A percentile compares a stretch with the other conserved stretches of the same genome.
These are phyloP conservation scores for Probosciger aterrimus DNA, from an alignment of 2,113 vertebrate genomes.

Conservation along the genomic window DNA sequence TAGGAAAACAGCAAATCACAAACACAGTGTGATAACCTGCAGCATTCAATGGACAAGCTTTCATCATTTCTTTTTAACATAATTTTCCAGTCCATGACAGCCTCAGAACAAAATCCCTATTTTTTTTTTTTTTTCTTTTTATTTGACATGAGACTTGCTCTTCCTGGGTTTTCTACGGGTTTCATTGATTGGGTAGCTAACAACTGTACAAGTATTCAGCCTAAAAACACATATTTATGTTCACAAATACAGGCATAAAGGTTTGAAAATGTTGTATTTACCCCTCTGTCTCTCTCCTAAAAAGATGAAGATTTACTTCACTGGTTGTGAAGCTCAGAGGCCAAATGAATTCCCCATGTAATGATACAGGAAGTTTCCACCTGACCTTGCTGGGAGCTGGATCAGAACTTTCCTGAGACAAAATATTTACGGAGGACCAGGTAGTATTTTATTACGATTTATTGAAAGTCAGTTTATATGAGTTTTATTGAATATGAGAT, in stretches of 20 bases:
- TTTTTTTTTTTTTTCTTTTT: not conserved
- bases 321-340: not conserved
- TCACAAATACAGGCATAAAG: not conserved
- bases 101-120: not conserved
- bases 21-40: not conserved
- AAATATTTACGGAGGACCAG: not conserved
- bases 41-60: not conserved
- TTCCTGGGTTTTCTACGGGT: not conserved
- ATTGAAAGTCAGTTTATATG: conserved; percentile 29
- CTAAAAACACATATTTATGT: not conserved
- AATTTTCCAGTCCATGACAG: not conserved
- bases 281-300: not conserved
- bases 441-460: conserved; percentile 1
- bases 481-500: conserved; percentile 19
- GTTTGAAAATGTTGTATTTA: not conserved
- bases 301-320: not conserved
- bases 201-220: not conserved
- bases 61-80: not conserved
- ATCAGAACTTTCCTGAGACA: not conserved
- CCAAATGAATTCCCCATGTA: not conserved
- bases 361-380: not conserved
- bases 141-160: not conserved
- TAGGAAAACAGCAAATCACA: not conserved
- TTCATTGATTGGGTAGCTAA: not conserved
- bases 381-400: not conserved